Evolutionary conservation across 1,140 invertebrate genomes (phyloP), one percentile per base, ranked within the genome.

Genomic region (Phymorhynchus buccinoides): DNA sequence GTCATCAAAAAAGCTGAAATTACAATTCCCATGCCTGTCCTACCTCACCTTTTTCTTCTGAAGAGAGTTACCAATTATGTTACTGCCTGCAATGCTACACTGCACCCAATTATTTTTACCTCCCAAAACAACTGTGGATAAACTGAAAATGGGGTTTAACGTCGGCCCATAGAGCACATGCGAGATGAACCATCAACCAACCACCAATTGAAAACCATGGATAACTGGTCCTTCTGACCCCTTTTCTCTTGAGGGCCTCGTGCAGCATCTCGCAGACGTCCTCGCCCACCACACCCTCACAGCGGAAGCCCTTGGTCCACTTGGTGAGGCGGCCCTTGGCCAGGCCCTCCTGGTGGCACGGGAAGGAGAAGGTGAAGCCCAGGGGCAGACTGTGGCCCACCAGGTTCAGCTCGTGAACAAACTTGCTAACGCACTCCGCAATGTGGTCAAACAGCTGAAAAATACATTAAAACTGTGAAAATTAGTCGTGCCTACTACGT

Each of bases 311-410:
- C 93, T 99, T 96, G 14, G 99, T 99, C 99, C 99, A 99, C 66
- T 96, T 95, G 84, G 97, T 96, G 12, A 99, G 94, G 22, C 96
- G 92, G 1, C 97, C 99, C 90, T 97, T 96, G 1, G 97, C 98
- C 18, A 99, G 94, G 0, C 98, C 98, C 82, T 97, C 93, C 93
- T 99, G 99, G 71, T 95, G 95, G 84, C 98, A 96, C 0, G 99
- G 99, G 93, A 99, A 99, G 89, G 98, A 99, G 93, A 99, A 99
- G 0, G 99, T 99, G 92, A 99, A 99, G 3, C 99, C 99, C 39
- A 99, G 94, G 0, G 98, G 98, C 32, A 99, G 94, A 78, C 95
- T 94, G 37, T 90, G 88, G 39, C 88, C 86, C 79, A 94, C 97
- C 94, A 97, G 95, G 87, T 98, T 96, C 88, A 94, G 90, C 42